Percentiles rank a stretch among this genome's conserved stretches.
Evolutionary conservation across 2,113 vertebrate species (phyloP).

Genomic region (Pan troglodytes): DNA sequence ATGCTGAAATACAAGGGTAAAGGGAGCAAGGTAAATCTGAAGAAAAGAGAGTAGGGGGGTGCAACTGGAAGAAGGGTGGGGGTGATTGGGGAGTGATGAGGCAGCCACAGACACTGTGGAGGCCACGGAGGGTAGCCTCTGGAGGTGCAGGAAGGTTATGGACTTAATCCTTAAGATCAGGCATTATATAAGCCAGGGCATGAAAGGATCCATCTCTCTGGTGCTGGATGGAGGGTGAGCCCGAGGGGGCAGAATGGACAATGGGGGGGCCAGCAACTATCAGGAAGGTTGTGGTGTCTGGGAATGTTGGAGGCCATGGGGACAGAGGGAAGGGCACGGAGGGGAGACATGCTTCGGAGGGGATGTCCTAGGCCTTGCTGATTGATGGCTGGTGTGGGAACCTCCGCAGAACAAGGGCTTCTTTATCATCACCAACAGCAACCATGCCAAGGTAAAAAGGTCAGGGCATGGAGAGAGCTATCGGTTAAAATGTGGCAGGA

Average conservation of each 20-base stretch:
- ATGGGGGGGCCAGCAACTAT: not conserved
- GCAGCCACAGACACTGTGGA: not conserved
- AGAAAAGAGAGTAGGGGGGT: not conserved
- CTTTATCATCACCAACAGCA: not conserved
- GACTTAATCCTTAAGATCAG: not conserved
- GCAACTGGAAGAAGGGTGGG: not conserved
- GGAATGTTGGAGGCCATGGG: not conserved
- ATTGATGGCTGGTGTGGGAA: not conserved
- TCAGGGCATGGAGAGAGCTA: accelerated
- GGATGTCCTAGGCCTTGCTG: not conserved
- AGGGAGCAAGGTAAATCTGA: not conserved
- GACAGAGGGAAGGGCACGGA: not conserved
- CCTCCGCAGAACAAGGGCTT: not conserved
- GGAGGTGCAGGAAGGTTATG: not conserved
- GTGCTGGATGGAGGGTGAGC: not conserved
- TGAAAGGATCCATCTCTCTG: not conserved
- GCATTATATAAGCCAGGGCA: not conserved
- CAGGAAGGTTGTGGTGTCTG: not conserved
- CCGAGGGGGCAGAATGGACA: not conserved
- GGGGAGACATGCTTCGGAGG: no score
- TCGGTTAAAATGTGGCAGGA: not conserved
- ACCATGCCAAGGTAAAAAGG: not conserved
- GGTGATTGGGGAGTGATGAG: no score
- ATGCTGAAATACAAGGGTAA: not conserved
- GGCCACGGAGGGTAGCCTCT: not conserved